Conservation (phyloP, 2,113 vertebrate species). For the Pelobates fuscus region DNA sequence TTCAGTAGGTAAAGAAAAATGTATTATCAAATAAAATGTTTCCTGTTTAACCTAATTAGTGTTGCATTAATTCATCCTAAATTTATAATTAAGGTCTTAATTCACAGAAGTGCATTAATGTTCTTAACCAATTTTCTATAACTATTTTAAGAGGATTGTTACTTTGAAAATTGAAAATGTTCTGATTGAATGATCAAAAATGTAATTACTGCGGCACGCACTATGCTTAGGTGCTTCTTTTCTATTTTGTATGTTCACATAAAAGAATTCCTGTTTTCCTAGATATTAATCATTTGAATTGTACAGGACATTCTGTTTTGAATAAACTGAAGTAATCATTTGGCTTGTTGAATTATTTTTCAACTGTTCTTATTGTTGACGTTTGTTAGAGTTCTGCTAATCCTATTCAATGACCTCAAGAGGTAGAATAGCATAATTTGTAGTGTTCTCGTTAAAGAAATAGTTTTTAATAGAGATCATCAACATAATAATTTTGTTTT, state of each 20-base stretch:
- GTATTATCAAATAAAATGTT: not conserved
- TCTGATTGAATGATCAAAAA: slow-evolving; percentile 9
- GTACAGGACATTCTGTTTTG: not conserved
- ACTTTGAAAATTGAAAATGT: too few species aligned
- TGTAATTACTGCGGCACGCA: slow-evolving; percentile 14
- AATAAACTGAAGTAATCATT: not conserved
- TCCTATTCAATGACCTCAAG: not conserved
- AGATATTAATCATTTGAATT: slow-evolving; percentile 4
- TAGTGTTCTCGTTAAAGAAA: not conserved
- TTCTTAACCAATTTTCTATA: too few species aligned
- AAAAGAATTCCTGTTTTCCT: not conserved
- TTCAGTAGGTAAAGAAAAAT: slow-evolving; percentile 35
- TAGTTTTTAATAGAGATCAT: not conserved
- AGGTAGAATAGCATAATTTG: not conserved
- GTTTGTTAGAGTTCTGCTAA: not conserved
- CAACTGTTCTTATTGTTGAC: not conserved
- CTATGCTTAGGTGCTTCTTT: not conserved
- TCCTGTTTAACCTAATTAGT: not conserved
- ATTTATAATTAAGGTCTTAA: too few species aligned
- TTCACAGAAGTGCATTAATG: too few species aligned
- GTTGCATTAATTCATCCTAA: too few species aligned
- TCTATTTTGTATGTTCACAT: not conserved
- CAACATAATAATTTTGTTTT: slow-evolving; percentile 34
- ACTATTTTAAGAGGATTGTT: too few species aligned
- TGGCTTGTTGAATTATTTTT: not conserved